These are phyloP conservation scores for Gallinago paraguaiae DNA, from an alignment of 2,113 vertebrate genomes.

Conservation along the genomic window DNA sequence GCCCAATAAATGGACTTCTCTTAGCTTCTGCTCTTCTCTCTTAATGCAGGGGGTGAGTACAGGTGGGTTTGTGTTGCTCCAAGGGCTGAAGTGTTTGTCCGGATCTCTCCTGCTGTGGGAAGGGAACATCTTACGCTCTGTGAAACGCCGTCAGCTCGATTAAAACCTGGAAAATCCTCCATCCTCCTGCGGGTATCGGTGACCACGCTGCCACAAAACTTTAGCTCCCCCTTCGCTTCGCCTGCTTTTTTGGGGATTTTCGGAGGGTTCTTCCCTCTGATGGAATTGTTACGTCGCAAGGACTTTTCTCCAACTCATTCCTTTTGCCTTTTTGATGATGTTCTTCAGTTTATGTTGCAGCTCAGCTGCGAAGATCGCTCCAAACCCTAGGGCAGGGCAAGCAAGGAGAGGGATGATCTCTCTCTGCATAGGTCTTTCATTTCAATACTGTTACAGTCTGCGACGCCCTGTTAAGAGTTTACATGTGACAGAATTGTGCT, in stretches of 20 bases:
- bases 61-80: neutral
- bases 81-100: conserved; percentile 36
- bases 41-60: neutral
- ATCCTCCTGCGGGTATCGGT: neutral
- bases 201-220: neutral
- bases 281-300: neutral
- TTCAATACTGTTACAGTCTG: neutral
- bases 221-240: neutral
- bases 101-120: neutral
- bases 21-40: neutral
- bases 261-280: neutral
- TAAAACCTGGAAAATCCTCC: neutral
- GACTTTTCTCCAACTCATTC: neutral
- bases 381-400: neutral
- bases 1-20: neutral
- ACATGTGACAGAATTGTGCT: fast-evolving
- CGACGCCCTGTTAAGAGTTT: neutral
- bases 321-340: neutral
- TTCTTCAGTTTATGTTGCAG: neutral
- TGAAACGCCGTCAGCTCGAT: neutral
- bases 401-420: neutral
- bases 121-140: neutral
- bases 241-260: neutral
- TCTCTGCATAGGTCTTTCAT: neutral
- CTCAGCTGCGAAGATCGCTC: neutral